A percentile compares a stretch with the other conserved stretches of the same genome.
Evolutionary conservation across 2,113 vertebrate species (phyloP).

Genomic region (Sus scrofa): DNA sequence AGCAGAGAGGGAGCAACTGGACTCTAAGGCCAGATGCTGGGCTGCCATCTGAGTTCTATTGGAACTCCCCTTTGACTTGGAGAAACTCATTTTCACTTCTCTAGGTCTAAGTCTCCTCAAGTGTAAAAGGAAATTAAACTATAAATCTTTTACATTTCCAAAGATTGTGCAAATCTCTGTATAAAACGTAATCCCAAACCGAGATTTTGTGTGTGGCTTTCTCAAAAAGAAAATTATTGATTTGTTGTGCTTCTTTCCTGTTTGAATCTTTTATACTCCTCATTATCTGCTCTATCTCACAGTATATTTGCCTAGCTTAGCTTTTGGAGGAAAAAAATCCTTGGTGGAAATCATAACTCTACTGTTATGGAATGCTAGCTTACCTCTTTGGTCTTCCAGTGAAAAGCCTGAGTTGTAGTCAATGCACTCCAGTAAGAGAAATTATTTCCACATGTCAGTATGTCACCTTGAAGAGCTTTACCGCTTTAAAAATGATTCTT

Average conservation of each 20-base stretch:
- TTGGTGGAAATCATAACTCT: neutral
- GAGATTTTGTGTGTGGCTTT: neutral
- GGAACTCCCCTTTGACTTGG: neutral
- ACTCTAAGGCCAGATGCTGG: neutral
- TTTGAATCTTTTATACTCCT: neutral
- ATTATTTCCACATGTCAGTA: slow-evolving; percentile 49
- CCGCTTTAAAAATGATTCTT: slow-evolving; percentile 43
- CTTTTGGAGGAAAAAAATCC: neutral
- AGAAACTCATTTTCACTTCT: neutral
- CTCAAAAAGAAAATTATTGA: neutral
- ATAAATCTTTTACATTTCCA: neutral
- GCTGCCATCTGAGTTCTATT: neutral
- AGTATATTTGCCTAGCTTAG: neutral
- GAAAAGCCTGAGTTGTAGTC: neutral
- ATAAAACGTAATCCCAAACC: neutral
- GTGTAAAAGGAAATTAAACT: neutral
- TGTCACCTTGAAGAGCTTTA: slow-evolving; percentile 49
- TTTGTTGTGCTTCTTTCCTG: neutral
- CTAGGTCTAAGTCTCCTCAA: neutral
- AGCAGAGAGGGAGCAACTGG: neutral
- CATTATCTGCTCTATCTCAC: neutral
- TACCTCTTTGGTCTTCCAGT: neutral
- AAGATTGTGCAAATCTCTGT: neutral
- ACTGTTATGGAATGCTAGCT: neutral
- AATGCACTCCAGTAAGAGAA: neutral